Evolutionary conservation across 1,140 invertebrate genomes (phyloP), one percentile per base, ranked within the genome.

Genomic region (Acromyrmex heyeri): DNA sequence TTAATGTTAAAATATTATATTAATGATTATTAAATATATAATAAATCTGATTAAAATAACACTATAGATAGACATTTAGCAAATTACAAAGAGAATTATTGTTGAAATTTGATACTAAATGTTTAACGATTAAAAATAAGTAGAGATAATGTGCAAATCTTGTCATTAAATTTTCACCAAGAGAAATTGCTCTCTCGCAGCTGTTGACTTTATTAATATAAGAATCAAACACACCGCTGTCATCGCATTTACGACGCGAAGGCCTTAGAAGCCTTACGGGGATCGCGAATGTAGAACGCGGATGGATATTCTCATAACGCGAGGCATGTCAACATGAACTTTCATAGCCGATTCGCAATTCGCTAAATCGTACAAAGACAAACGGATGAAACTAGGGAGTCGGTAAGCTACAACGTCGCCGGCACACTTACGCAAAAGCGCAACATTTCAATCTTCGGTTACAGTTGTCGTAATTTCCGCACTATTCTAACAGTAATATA

Each of bases 401-500:
- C 18, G 55, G 24, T 61, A 73, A 72, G 12, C 14, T n/a, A 50
- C 62, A 62, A n/a, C 10, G 4, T 27, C 75, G 24, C 8, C 59
- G 79, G 44, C 79, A 61, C 24, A 82, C 53, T 82, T 82, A 61
- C 38, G 34, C 38, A 16, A 24, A 48, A 24, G 38, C 55, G 55
- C 79, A 59, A 73, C 53, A 38, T 82, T 73, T 82, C 79, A 30
- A 82, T 82, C 34, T 59, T 73, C 24, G n/a, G 18, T 82, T 72
- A 44, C 18, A 72, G 38, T 67, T 79, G 64, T 48, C 79, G 38
- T 7, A 48, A 14, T 27, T 73, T 48, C 21, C 67, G 50, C 34
- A 18, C n/a, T 24, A 12, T 55, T 82, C 12, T 4, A 24, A 73
- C 67, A 34, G 24, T 48, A 14, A 73, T 59, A 24, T 59, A 82